These are phyloP conservation scores for Diachasma alloeum DNA, from an alignment of 1,140 invertebrate species.

Conservation along the genomic window DNA sequence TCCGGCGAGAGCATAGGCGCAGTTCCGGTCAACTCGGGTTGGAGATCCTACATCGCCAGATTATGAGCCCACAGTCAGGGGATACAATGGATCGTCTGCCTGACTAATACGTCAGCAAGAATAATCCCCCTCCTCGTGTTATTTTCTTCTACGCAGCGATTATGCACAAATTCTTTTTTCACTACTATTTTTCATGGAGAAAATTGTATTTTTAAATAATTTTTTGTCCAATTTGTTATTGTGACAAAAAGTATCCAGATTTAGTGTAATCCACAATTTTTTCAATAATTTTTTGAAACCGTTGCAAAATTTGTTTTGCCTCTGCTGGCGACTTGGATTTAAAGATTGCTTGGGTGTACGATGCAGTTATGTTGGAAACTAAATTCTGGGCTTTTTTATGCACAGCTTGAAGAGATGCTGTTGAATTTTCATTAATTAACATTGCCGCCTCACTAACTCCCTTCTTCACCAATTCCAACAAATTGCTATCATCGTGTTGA, in stretches of 20 bases:
- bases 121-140: slow-evolving; percentile 46
- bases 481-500: slow-evolving; percentile 30
- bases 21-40: slow-evolving; percentile 62
- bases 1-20: slow-evolving; percentile 63
- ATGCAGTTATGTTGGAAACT: slow-evolving; percentile 42
- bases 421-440: slow-evolving; percentile 15
- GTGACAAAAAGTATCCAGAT: slow-evolving; percentile 30
- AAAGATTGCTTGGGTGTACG: slow-evolving; percentile 46
- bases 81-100: slow-evolving; percentile 61
- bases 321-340: slow-evolving; percentile 36
- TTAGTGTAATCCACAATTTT: slow-evolving; percentile 46
- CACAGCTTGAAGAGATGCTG: slow-evolving; percentile 40
- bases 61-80: slow-evolving; percentile 57
- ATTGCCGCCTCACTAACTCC: slow-evolving; percentile 37
- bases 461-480: slow-evolving; percentile 41
- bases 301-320: slow-evolving; percentile 30
- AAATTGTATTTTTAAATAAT: neutral
- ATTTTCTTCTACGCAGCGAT: slow-evolving; percentile 31
- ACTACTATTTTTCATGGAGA: neutral
- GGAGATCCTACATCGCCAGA: slow-evolving; percentile 63
- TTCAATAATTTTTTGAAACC: slow-evolving; percentile 43
- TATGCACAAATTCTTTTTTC: neutral
- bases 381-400: slow-evolving; percentile 40
- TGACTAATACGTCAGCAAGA: slow-evolving; percentile 57
- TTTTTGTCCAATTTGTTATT: neutral